Evolutionary conservation across 2,113 vertebrate species (phyloP).

Genomic region (Plecotus auritus): DNA sequence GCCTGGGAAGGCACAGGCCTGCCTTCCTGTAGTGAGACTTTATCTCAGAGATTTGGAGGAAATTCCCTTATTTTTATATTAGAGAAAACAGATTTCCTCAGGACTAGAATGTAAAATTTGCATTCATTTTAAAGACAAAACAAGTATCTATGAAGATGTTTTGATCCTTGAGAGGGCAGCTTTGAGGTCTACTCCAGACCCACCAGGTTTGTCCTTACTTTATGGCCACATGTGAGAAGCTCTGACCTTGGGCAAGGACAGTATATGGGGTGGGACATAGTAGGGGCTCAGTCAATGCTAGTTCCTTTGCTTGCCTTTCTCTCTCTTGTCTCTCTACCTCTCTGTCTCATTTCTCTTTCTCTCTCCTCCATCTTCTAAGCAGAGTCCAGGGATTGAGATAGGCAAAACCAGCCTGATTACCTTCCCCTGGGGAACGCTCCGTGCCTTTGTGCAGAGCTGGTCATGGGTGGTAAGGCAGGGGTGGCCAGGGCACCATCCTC

Average conservation of each 20-base stretch:
- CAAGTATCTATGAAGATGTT: not conserved
- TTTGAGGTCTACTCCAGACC: not conserved
- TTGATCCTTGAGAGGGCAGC: not conserved
- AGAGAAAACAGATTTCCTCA: not conserved
- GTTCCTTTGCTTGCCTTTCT: not conserved
- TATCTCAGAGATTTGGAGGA: not conserved
- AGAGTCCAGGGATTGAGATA: not conserved
- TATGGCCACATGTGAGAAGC: not conserved
- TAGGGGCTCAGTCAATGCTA: not conserved
- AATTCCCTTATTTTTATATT: not conserved
- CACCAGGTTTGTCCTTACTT: not conserved
- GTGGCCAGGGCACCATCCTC: not conserved
- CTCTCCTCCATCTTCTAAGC: not conserved
- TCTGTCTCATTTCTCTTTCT: not conserved
- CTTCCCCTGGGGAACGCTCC: not conserved
- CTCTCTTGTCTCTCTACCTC: not conserved
- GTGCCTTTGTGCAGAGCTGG: not conserved
- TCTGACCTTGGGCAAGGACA: not conserved
- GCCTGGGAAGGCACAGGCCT: not conserved
- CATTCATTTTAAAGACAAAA: not conserved
- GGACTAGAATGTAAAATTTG: not conserved
- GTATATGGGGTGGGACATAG: accelerated
- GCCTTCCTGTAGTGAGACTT: not conserved
- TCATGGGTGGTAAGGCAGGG: not conserved
- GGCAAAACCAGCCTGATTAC: not conserved